These are phyloP conservation scores for Laterallus jamaicensis DNA, from an alignment of 2,113 vertebrate species.

Conservation along the genomic window DNA sequence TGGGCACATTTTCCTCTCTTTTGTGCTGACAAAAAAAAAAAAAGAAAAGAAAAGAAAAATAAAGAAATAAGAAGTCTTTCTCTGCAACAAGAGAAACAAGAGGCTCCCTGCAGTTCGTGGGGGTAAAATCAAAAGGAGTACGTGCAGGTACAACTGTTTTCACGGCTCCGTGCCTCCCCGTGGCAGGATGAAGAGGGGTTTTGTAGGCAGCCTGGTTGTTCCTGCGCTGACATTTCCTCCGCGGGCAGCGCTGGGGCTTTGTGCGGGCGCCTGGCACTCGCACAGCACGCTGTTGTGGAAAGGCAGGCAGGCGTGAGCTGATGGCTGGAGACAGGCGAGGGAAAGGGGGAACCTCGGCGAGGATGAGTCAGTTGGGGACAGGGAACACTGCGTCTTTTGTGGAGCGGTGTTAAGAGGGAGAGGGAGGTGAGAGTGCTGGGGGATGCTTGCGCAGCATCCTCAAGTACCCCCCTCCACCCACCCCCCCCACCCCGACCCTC, in stretches of 20 bases:
- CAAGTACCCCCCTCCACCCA: too few relatives aligned
- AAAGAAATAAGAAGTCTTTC: too few relatives aligned
- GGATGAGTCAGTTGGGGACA: constrained; percentile 64
- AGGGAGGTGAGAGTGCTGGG: background rate
- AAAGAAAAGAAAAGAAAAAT: too few relatives aligned
- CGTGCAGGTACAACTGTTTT: background rate
- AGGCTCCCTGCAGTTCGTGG: background rate
- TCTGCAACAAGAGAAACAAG: background rate
- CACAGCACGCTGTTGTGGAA: constrained; percentile 46
- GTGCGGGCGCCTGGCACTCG: constrained; percentile 22
- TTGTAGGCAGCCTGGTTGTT: constrained; percentile 2
- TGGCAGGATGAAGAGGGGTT: background rate
- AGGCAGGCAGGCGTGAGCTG: constrained; percentile 65
- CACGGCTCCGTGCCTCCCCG: background rate
- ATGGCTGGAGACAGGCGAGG: constrained; percentile 54
- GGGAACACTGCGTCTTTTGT: constrained; percentile 57
- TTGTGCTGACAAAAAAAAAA: background rate
- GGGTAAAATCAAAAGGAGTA: background rate
- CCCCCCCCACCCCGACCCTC: too few relatives aligned
- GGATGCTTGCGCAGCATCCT: background rate
- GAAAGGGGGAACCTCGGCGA: constrained; percentile 9
- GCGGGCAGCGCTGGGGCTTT: constrained; percentile 24
- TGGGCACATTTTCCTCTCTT: background rate
- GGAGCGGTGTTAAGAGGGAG: background rate
- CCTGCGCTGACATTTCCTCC: constrained; percentile 24